Percentiles rank a stretch among this genome's conserved stretches.
Conservation (phyloP, 2,113 vertebrate species). For the Hippocampus guttulatus region DNA sequence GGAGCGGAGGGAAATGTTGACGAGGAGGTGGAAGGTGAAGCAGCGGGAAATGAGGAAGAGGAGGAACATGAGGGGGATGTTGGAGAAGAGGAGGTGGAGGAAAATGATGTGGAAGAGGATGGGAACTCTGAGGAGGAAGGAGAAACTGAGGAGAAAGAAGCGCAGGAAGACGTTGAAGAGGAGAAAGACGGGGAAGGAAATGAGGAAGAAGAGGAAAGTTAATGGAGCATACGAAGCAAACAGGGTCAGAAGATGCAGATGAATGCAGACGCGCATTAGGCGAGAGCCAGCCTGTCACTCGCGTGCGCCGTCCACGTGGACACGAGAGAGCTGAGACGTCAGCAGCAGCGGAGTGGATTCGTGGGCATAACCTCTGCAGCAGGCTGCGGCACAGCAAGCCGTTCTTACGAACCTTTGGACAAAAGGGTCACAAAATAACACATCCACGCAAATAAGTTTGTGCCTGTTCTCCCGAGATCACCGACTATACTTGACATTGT, state of each 20-base stretch:
- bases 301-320: background rate
- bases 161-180: background rate
- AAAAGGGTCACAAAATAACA: slow-evolving; percentile 43
- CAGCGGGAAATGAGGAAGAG: background rate
- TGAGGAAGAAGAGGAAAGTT: slow-evolving; percentile 40
- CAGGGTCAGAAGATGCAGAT: background rate
- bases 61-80: background rate
- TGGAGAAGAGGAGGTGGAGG: background rate
- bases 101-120: background rate
- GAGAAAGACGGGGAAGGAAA: slow-evolving; percentile 1
- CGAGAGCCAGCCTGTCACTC: background rate
- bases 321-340: background rate
- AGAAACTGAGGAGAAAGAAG: background rate
- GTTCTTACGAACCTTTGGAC: slow-evolving; percentile 26
- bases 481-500: slow-evolving; percentile 27
- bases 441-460: slow-evolving; percentile 47
- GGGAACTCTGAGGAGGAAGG: slow-evolving; percentile 2
- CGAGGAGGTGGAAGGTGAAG: background rate
- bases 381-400: background rate
- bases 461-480: slow-evolving; percentile 38
- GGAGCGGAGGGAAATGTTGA: background rate
- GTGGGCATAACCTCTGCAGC: background rate
- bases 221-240: slow-evolving; percentile 4
- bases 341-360: background rate
- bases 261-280: background rate